Base-by-base conservation (phyloP, 2,888 invertebrate species). In the Gibbula magus region DNA sequence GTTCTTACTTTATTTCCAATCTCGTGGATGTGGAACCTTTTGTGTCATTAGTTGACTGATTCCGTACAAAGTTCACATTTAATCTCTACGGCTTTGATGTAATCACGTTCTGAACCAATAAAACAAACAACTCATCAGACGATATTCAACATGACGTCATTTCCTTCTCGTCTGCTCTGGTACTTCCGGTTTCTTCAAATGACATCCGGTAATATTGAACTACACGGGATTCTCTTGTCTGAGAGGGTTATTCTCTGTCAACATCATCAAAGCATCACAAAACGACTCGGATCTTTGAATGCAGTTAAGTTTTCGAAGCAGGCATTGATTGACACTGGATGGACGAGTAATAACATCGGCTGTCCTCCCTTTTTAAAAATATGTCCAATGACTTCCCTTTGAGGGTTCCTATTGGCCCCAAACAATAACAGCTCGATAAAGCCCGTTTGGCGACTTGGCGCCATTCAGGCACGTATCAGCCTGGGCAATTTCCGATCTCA, bases 391-490 rank as follows among this genome's bases (percentile, higher is more conserved):
- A 39, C 70, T 70, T 70, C 70, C 70, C 39, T 70, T 35, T 70
- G 70, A 20, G 35, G 39, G 29, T 70, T 70, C n/a, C 70, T 32
- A 70, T 70, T 70, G 70, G 70, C 70, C 39, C 32, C 70, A 35
- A 70, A 70, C 70, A 70, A 70, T 70, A 70, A 70, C n/a, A 70
- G 70, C n/a, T 32, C 70, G 29, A 70, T 70, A 70, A 70, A 70
- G 70, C 35, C 32, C 35, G 32, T 61, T 29, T 70, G 70, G 39
- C 32, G 35, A 20, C 70, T 70, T 20, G 70, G 70, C 70, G 70
- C 70, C 70, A 35, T 20, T 35, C 20, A 70, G n/a, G 35, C 70
- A 70, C 70, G 70, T 70, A 32, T 70, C 70, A 70, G 32, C 35
- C 70, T 16, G 70, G 18, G 39, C 70, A 70, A 70, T 70, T 70